phyloP scores from a whole-genome alignment of 2,888 invertebrate genomes.

The Melinopterus prodromus region DNA sequence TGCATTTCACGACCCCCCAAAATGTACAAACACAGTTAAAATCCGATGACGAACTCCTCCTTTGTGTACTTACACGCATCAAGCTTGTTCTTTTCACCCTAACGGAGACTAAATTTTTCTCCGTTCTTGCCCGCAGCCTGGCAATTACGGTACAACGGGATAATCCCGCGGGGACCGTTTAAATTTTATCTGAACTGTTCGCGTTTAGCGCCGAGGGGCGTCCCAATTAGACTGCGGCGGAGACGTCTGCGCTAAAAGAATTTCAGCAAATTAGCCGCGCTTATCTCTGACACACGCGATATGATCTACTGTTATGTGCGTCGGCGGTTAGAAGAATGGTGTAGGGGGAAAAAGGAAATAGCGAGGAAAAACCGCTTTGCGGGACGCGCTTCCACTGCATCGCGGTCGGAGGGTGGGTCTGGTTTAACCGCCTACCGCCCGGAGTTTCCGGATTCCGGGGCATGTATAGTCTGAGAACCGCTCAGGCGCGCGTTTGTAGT shows the following conservation, averaged over 20 bases:
- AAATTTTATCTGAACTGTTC: not conserved
- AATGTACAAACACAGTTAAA: not conserved
- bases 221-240: not conserved
- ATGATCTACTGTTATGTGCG: constrained; percentile 4
- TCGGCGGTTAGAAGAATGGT: not conserved
- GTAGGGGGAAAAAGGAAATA: not conserved
- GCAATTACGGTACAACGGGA: not conserved
- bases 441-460: not conserved
- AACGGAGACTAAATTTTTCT: not conserved
- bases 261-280: not conserved
- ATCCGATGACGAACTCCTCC: not conserved
- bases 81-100: not conserved
- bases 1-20: not conserved
- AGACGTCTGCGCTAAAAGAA: not conserved
- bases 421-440: not conserved
- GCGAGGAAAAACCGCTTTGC: not conserved
- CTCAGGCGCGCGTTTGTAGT: not conserved
- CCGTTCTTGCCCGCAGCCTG: not conserved
- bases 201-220: not conserved
- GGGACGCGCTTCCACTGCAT: not conserved
- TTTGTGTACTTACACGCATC: not conserved
- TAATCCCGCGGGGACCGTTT: not conserved
- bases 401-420: not conserved
- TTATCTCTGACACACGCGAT: not conserved
- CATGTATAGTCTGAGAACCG: not conserved